Evolutionary conservation across 1,140 invertebrate species (phyloP), one percentile per base, ranked within the genome.

Genomic region (Triops cancriformis): DNA sequence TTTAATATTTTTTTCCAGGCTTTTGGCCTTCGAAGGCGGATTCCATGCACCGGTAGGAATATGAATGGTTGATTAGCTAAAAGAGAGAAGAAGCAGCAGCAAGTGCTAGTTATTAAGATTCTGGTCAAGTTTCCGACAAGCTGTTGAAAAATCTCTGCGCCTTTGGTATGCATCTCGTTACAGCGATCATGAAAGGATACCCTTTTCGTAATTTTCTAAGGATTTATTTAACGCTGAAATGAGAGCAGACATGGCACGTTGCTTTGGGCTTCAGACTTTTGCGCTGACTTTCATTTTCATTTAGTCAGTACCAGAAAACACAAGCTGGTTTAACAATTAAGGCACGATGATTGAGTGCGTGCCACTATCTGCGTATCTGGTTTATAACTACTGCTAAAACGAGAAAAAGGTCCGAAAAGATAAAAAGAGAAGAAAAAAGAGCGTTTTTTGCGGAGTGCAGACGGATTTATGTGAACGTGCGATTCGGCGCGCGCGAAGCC

Each of bases 31-130:
- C 51, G 23, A 23, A 64, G 51, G 51, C 51, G 51, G 51, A 64
- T 18, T 23, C 51, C 51, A 23, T 64, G 51, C 51, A 64, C 14
- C 51, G 51, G 18, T n/a, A 64, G 51, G 51, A 18, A 64, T 64
- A 64, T 64, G 51, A 64, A 64, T 64, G 3, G 51, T 64, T 64
- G 51, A 64, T 64, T 64, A 64, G 51, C 51, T 64, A n/a, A 64
- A 64, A 14, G 51, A 64, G 51, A 64, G 6, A 64, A 64, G 51
- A 23, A 14, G 51, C 14, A 64, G 51, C 51, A 64, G 23, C 51
- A 64, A 64, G 51, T 23, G 51, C 14, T 5, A 64, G 51, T 9
- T 23, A 64, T 64, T 64, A 64, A 64, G 51, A 64, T 64, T 64
- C 51, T 23, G 51, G 51, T 64, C 51, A 64, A 64, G 51, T 64